phyloP scores from a whole-genome alignment of 2,797 vertebrate species.

The Streptopelia turtur region DNA sequence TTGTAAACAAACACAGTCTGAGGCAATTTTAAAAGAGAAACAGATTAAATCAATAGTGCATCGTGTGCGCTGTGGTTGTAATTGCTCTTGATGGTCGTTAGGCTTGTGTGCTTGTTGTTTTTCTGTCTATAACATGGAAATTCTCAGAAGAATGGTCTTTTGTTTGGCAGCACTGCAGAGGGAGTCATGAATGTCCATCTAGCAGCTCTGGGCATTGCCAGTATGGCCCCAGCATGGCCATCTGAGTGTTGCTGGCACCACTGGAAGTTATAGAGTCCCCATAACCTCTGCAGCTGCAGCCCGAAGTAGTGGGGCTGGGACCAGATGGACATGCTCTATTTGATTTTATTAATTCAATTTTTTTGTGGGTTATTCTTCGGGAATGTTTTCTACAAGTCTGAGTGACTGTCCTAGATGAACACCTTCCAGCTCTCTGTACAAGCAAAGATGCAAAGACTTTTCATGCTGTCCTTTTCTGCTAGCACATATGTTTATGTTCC shows the following conservation, averaged over 20 bases:
- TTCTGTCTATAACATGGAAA: background rate
- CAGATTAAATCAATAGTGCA: constrained; percentile 40
- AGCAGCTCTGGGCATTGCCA: background rate
- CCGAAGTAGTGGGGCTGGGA: background rate
- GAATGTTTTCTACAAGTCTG: background rate
- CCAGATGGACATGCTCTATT: background rate
- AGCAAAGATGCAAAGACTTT: background rate
- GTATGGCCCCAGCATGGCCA: background rate
- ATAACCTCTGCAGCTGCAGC: background rate
- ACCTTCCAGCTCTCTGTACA: background rate
- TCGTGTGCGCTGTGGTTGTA: background rate
- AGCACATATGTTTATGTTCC: background rate
- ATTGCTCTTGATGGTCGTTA: background rate
- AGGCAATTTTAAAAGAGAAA: constrained; percentile 23
- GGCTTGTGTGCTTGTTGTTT: background rate
- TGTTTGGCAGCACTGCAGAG: background rate
- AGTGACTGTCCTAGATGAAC: background rate
- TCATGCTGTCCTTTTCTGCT: background rate
- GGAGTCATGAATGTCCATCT: background rate
- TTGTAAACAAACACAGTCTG: constrained; percentile 26
- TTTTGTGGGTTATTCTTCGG: background rate
- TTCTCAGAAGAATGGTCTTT: background rate
- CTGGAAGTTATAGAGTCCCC: background rate
- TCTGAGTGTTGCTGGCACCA: background rate
- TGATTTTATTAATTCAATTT: background rate